A percentile compares a stretch with the other conserved stretches of the same genome.
Conservation (phyloP, 2,888 invertebrate species). For the Tetramorium bicarinatum region DNA sequence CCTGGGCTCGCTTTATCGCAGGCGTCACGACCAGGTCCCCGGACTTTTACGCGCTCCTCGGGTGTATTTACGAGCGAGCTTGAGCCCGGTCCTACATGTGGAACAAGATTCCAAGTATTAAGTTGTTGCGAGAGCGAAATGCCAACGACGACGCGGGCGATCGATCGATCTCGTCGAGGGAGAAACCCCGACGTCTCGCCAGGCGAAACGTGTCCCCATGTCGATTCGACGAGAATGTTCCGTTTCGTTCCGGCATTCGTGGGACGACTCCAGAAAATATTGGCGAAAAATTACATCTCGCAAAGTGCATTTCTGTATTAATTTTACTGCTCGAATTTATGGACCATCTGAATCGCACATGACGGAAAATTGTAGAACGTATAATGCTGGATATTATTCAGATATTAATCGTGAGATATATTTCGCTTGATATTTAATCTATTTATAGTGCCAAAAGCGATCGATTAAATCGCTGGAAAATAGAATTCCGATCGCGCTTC, state of each 20-base stretch:
- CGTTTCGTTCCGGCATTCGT: neutral
- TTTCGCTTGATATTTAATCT: neutral
- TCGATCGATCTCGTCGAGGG: conserved; percentile 47
- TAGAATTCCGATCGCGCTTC: neutral
- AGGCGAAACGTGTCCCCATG: conserved; percentile 15
- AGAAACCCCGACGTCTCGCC: conserved; percentile 34
- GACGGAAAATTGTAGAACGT: neutral
- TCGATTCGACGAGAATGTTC: conserved; percentile 9
- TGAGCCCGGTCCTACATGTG: neutral
- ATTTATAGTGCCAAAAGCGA: neutral
- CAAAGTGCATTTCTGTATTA: neutral
- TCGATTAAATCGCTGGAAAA: neutral
- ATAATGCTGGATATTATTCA: neutral
- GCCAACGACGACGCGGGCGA: conserved; percentile 27
- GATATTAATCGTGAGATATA: neutral
- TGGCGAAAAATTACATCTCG: neutral
- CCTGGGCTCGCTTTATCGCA: conserved; percentile 56
- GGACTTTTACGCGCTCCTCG: conserved; percentile 35
- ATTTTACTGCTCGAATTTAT: conserved; percentile 1
- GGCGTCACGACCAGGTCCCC: conserved; percentile 3
- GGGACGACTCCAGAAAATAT: conserved; percentile 4
- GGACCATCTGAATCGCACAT: neutral
- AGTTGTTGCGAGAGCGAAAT: conserved; percentile 45
- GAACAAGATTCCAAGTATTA: conserved; percentile 48
- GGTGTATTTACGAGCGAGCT: conserved; percentile 44